Conservation (phyloP, 2,797 vertebrate genomes). For the Rhincodon typus region DNA sequence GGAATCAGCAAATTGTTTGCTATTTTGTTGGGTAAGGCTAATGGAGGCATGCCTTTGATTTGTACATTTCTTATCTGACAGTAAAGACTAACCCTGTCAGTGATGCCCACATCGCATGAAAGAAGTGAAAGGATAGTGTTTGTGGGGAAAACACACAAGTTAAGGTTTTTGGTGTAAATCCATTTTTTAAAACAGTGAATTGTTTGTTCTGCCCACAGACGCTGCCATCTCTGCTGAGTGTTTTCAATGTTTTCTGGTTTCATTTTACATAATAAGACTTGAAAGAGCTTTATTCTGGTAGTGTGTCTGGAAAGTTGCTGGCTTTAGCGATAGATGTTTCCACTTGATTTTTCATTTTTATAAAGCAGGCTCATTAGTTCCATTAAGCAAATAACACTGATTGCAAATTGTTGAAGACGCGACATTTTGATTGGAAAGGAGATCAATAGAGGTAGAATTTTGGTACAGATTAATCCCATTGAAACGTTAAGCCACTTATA, state of each 20-base stretch:
- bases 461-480: neutral
- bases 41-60: too few relatives aligned
- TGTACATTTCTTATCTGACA: too few relatives aligned
- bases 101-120: neutral
- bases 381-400: neutral
- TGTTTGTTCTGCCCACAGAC: neutral
- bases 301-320: neutral
- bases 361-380: neutral
- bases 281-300: neutral
- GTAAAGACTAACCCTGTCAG: too few relatives aligned
- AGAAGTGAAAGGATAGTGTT: neutral
- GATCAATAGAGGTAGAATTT: neutral
- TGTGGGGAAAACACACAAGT: neutral
- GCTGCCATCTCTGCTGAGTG: neutral
- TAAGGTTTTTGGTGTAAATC: neutral
- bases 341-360: constrained; percentile 7
- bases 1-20: too few relatives aligned
- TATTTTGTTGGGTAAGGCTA: too few relatives aligned
- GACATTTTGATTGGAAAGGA: neutral
- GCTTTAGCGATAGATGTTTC: neutral
- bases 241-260: neutral
- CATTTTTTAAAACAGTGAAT: neutral
- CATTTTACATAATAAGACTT: neutral
- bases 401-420: neutral
- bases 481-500: neutral